A percentile compares a stretch with the other conserved stretches of the same genome.
phyloP scores from a whole-genome alignment of 2,113 vertebrate genomes.

The Chaetodon trifascialis region DNA sequence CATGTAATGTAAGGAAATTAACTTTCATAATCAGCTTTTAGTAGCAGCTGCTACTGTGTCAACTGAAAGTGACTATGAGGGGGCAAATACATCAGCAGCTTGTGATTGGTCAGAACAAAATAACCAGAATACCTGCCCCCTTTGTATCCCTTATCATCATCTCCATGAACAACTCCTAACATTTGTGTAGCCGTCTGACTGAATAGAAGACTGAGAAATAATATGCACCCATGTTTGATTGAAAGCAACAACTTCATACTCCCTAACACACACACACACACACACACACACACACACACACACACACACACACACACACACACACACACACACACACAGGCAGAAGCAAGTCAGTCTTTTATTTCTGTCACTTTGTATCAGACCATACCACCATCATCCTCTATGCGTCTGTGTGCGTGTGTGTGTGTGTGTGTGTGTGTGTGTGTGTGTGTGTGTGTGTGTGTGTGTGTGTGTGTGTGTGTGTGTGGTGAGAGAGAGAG shows the following conservation, averaged over 20 bases:
- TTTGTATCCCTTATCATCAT: background rate
- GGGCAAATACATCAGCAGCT: background rate
- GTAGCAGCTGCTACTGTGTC: background rate
- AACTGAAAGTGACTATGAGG: background rate
- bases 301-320: conserved; percentile 1
- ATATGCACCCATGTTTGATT: background rate
- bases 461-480: background rate
- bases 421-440: background rate
- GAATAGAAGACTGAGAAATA: too few species aligned
- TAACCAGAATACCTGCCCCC: background rate
- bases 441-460: conserved; percentile 6
- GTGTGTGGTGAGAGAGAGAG: background rate
- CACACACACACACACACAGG: background rate
- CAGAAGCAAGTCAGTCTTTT: background rate
- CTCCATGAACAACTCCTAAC: background rate
- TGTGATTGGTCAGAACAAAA: background rate
- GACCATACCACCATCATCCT: background rate
- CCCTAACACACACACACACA: background rate
- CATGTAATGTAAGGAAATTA: too few species aligned
- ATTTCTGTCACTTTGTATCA: conserved; percentile 29
- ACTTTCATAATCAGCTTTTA: too few species aligned
- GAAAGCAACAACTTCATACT: background rate
- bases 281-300: background rate
- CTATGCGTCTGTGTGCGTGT: conserved; percentile 4
- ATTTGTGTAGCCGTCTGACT: too few species aligned